phyloP scores from a whole-genome alignment of 2,888 invertebrate species.

The Tromatobia lineatoria region DNA sequence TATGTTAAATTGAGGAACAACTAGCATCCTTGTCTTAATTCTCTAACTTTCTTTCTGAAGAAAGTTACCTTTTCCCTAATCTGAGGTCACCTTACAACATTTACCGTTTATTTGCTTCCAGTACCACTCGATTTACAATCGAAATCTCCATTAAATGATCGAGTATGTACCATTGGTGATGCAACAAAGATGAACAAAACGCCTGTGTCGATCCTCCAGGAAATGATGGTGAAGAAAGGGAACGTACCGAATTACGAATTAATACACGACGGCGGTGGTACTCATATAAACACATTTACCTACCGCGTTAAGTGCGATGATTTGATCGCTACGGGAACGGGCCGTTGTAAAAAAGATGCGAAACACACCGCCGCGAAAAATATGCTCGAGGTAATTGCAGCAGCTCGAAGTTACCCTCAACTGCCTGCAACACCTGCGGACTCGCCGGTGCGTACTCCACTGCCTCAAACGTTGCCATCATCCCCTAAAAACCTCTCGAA shows the following conservation, averaged over 20 bases:
- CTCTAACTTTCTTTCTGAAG: neutral
- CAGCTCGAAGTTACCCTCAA: slow-evolving; percentile 76
- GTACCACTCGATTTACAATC: neutral
- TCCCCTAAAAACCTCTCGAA: slow-evolving; percentile 71
- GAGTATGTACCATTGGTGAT: slow-evolving; percentile 10
- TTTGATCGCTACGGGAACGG: slow-evolving; percentile 80
- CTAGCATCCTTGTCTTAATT: neutral
- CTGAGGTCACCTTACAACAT: neutral
- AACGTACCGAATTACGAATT: slow-evolving; percentile 87
- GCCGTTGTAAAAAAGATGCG: slow-evolving; percentile 85
- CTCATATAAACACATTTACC: slow-evolving; percentile 83
- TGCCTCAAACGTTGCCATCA: slow-evolving; percentile 69
- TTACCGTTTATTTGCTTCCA: neutral
- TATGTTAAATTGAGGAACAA: neutral
- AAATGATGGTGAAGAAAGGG: slow-evolving; percentile 88
- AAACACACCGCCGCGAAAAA: slow-evolving; percentile 85
- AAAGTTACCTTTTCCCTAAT: neutral
- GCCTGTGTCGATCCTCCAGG: slow-evolving; percentile 89
- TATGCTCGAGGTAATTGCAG: slow-evolving; percentile 80
- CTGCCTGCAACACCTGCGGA: slow-evolving; percentile 78
- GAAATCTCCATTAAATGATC: slow-evolving; percentile 9
- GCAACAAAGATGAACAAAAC: slow-evolving; percentile 86
- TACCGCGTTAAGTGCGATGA: slow-evolving; percentile 82
- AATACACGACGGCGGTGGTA: slow-evolving; percentile 82
- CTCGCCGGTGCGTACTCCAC: slow-evolving; percentile 78